Percentiles rank a stretch among this genome's conserved stretches.
Conservation (phyloP, 2,888 invertebrate genomes). For the Bugulina stolonifera region DNA sequence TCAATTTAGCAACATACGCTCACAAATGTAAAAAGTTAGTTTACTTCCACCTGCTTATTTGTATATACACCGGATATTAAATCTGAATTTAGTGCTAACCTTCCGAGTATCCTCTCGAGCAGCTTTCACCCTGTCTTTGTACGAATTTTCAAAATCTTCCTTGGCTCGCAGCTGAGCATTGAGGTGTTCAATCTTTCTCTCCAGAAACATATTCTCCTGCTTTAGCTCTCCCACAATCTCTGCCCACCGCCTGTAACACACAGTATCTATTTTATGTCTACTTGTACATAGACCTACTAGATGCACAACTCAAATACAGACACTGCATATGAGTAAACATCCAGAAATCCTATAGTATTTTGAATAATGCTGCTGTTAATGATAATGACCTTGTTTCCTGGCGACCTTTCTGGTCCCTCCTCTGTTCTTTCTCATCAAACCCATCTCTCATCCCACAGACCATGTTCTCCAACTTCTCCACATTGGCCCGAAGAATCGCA, state of each 20-base stretch:
- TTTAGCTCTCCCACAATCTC: conserved; percentile 27
- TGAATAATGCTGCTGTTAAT: background rate
- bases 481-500: conserved; percentile 49
- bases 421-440: conserved; percentile 17
- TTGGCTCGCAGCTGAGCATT: conserved; percentile 31
- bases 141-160: background rate
- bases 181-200: conserved; percentile 35
- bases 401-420: conserved; percentile 7
- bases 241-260: conserved; percentile 22
- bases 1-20: too few relatives aligned
- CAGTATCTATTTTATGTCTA: background rate
- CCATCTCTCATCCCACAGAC: conserved; percentile 33
- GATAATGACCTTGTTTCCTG: conserved; percentile 19
- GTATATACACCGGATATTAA: too few relatives aligned
- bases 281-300: too few relatives aligned
- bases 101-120: background rate
- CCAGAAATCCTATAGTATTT: too few relatives aligned
- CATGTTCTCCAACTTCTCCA: conserved; percentile 31
- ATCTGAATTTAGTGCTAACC: too few relatives aligned
- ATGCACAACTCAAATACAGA: background rate
- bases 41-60: too few relatives aligned
- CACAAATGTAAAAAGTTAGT: too few relatives aligned
- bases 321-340: background rate
- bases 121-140: conserved; percentile 8
- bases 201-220: conserved; percentile 30